phyloP scores from a whole-genome alignment of 2,797 vertebrate genomes.

The Adrianichthys oophorus region DNA sequence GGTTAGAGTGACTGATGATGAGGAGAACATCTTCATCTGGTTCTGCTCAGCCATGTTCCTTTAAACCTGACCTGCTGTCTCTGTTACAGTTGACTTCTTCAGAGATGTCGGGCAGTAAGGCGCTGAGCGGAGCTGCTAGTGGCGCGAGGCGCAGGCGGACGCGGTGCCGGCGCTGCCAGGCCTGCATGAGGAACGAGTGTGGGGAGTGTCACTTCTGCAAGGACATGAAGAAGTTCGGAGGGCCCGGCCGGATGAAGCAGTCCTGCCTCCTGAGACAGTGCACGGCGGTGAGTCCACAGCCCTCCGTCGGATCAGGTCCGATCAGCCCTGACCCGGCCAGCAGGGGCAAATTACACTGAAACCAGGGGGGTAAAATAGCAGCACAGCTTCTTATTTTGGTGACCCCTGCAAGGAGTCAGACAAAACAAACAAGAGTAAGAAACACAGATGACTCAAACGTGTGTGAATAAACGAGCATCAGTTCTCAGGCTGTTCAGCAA shows the following conservation, averaged over 20 bases:
- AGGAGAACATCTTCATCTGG: too few relatives aligned
- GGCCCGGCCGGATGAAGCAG: constrained; percentile 93
- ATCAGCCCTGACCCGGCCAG: not conserved
- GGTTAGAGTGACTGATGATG: too few relatives aligned
- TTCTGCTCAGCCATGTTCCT: too few relatives aligned
- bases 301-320: not conserved
- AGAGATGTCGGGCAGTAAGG: constrained; percentile 92
- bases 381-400: too few relatives aligned
- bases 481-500: too few relatives aligned
- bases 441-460: too few relatives aligned
- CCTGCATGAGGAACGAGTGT: constrained; percentile 91
- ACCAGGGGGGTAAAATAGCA: too few relatives aligned
- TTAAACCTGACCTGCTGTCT: not conserved
- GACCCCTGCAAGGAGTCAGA: too few relatives aligned
- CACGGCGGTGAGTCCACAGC: constrained; percentile 82
- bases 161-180: constrained; percentile 91
- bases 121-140: constrained; percentile 80
- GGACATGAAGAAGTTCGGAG: constrained; percentile 97
- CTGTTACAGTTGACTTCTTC: constrained; percentile 73
- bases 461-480: too few relatives aligned
- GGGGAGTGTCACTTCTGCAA: constrained; percentile 95
- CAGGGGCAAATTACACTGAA: too few relatives aligned
- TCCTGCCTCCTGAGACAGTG: constrained; percentile 92
- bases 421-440: too few relatives aligned
- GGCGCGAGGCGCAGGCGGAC: constrained; percentile 87